phyloP scores from a whole-genome alignment of 2,888 invertebrate species.

The Drosophila kambysellisi region DNA sequence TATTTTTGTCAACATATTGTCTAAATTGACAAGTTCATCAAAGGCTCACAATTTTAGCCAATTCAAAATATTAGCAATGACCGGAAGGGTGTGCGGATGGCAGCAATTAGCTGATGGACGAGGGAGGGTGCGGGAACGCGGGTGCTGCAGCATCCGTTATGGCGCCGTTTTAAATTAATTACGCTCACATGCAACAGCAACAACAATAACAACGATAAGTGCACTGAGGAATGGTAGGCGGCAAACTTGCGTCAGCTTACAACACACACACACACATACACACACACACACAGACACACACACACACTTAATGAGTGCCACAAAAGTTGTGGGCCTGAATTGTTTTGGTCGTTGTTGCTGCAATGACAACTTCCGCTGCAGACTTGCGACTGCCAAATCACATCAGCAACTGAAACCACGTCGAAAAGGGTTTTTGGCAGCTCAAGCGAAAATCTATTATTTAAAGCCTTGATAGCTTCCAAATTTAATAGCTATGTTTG shows the following conservation, averaged over 20 bases:
- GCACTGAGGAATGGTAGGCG: constrained; percentile 40
- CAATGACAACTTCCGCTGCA: constrained; percentile 75
- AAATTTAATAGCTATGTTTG: constrained; percentile 15
- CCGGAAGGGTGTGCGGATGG: constrained; percentile 63
- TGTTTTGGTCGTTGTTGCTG: constrained; percentile 61
- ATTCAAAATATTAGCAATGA: constrained; percentile 29
- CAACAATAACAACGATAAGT: constrained; percentile 33
- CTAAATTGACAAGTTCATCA: constrained; percentile 55
- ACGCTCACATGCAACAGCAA: constrained; percentile 69
- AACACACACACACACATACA: constrained; percentile 19
- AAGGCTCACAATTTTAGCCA: constrained; percentile 14
- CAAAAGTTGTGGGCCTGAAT: constrained; percentile 65
- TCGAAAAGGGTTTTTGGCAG: background rate
- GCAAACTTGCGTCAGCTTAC: constrained; percentile 61
- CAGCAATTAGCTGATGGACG: constrained; percentile 69
- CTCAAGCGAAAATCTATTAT: constrained; percentile 50
- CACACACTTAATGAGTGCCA: constrained; percentile 28
- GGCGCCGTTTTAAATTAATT: constrained; percentile 79
- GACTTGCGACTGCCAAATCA: constrained; percentile 59
- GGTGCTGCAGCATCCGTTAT: constrained; percentile 53
- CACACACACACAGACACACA: background rate
- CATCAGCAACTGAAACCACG: constrained; percentile 12
- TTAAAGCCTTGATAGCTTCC: constrained; percentile 58
- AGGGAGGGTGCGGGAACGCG: constrained; percentile 1
- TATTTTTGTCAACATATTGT: constrained; percentile 36